Conservation (phyloP, 2,888 invertebrate species). For the Calameuta filiformis region DNA sequence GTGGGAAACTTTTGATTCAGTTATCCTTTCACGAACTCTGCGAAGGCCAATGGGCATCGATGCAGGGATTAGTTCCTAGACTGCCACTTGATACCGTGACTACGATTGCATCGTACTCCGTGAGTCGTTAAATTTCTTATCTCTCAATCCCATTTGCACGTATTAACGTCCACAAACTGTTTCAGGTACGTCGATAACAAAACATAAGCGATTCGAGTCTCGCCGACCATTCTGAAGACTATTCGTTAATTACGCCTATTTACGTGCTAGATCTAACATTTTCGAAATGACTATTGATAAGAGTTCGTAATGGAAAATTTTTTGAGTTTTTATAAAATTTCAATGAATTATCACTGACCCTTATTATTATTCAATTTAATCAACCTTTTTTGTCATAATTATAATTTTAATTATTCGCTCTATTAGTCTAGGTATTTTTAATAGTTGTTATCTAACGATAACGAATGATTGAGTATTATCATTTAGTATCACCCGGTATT, state of each 20-base stretch:
- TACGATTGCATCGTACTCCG: background rate
- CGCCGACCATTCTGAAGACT: background rate
- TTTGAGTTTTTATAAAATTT: background rate
- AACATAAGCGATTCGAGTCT: background rate
- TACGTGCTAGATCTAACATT: background rate
- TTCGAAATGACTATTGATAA: background rate
- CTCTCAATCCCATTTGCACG: background rate
- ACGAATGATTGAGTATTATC: too few relatives aligned
- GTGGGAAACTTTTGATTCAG: conserved; percentile 75
- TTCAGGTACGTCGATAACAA: background rate
- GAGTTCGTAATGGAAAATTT: background rate
- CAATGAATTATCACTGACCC: background rate
- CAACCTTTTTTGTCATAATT: background rate
- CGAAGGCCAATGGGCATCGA: conserved; percentile 83
- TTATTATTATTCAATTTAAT: too few relatives aligned
- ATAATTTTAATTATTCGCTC: background rate
- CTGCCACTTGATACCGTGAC: conserved; percentile 67
- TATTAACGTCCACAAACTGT: background rate
- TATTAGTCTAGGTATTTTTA: background rate
- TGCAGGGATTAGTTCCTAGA: conserved; percentile 77
- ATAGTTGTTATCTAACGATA: background rate
- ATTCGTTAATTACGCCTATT: background rate
- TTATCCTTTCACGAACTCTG: conserved; percentile 80
- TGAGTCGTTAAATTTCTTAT: background rate
- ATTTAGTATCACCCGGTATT: too few relatives aligned